Evolutionary conservation across 2,888 invertebrate species (phyloP).

Genomic region (Beris morrisii): DNA sequence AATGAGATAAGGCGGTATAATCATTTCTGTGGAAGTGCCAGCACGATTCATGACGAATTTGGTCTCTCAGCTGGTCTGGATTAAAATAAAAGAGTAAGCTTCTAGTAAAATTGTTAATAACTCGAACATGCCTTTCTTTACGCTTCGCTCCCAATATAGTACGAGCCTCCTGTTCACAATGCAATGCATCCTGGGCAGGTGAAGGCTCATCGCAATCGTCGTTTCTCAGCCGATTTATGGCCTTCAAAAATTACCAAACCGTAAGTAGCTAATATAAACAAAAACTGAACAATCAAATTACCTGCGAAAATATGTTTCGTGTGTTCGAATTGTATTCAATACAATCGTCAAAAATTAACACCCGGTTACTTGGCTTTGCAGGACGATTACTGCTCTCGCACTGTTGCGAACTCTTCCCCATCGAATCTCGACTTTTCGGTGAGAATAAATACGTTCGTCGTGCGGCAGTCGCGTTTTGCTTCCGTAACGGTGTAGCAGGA

Average conservation of each 20-base stretch:
- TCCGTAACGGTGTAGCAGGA: constrained; percentile 12
- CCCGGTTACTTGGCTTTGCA: neutral
- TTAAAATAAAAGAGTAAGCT: neutral
- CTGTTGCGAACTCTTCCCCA: neutral
- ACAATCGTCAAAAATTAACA: constrained; percentile 23
- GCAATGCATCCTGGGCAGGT: constrained; percentile 3
- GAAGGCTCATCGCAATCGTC: constrained; percentile 18
- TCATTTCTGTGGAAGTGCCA: too few species aligned
- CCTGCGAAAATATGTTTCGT: constrained; percentile 19
- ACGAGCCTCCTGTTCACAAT: constrained; percentile 1
- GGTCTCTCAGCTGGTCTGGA: constrained; percentile 35
- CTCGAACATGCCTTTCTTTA: constrained; percentile 30
- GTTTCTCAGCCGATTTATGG: constrained; percentile 9
- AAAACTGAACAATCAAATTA: constrained; percentile 11
- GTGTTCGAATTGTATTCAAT: constrained; percentile 19
- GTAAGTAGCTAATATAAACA: neutral
- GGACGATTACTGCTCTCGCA: neutral
- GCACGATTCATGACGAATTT: constrained; percentile 32
- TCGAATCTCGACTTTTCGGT: constrained; percentile 6
- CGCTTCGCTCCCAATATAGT: constrained; percentile 29
- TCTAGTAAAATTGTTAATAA: neutral
- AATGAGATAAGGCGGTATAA: too few species aligned
- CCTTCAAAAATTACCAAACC: constrained; percentile 17
- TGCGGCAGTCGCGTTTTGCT: neutral
- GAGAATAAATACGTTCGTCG: constrained; percentile 7